phyloP scores from a whole-genome alignment of 2,797 vertebrate species.

The Presbytis comata region DNA sequence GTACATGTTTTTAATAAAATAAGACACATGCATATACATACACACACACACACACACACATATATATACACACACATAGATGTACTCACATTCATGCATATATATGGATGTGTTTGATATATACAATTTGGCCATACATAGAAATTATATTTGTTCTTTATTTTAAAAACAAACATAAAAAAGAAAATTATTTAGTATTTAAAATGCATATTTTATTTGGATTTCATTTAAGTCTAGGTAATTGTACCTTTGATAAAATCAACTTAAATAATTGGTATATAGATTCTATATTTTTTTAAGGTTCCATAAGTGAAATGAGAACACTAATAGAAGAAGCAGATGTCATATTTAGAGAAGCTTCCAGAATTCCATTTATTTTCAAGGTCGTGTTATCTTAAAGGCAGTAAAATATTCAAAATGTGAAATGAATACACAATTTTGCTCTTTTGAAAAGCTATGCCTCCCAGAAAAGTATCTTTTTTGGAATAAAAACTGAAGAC shows the following conservation, averaged over 20 bases:
- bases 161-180: slow-evolving; percentile 44
- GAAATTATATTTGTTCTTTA: slow-evolving; percentile 35
- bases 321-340: slow-evolving; percentile 32
- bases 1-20: slow-evolving; percentile 74
- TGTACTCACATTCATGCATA: neutral
- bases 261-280: slow-evolving; percentile 41
- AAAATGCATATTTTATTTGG: slow-evolving; percentile 43
- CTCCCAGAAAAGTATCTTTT: slow-evolving; percentile 46
- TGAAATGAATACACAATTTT: slow-evolving; percentile 47
- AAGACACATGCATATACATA: neutral
- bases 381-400: slow-evolving; percentile 56
- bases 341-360: slow-evolving; percentile 52
- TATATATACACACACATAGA: too few species aligned
- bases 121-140: slow-evolving; percentile 30
- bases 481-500: slow-evolving; percentile 42
- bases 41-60: neutral
- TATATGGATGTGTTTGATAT: neutral
- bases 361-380: slow-evolving; percentile 60
- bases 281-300: slow-evolving; percentile 6
- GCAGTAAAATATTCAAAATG: slow-evolving; percentile 54
- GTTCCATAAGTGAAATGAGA: slow-evolving; percentile 40
- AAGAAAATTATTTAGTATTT: slow-evolving; percentile 15
- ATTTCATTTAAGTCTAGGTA: slow-evolving; percentile 42
- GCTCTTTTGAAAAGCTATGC: slow-evolving; percentile 39
- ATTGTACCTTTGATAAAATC: slow-evolving; percentile 62